A percentile compares a stretch with the other conserved stretches of the same genome.
Conservation (phyloP, 2,797 vertebrate genomes). For the Sebastes umbrosus region DNA sequence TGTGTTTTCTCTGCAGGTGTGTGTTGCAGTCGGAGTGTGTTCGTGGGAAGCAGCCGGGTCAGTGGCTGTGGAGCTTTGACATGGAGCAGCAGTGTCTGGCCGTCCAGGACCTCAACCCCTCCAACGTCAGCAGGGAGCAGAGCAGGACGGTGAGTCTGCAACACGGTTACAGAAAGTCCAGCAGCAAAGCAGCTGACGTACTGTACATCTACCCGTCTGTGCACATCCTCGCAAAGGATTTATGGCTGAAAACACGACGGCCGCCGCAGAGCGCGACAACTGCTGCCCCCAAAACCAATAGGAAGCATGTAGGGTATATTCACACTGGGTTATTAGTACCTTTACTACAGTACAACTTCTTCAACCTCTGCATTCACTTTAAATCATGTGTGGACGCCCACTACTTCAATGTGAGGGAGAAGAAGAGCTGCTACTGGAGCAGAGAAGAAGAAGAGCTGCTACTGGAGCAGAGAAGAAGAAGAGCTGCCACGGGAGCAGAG, state of each 20-base stretch:
- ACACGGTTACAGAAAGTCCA: background rate
- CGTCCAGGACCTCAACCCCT: constrained; percentile 86
- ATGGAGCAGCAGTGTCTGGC: constrained; percentile 87
- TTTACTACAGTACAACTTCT: background rate
- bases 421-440: too few species aligned
- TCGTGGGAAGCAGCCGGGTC: constrained; percentile 82
- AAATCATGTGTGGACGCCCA: background rate
- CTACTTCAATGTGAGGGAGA: background rate
- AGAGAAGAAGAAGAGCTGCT: too few species aligned
- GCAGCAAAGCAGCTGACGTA: background rate
- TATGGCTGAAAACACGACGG: background rate
- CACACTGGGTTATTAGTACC: background rate
- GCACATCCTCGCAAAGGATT: background rate
- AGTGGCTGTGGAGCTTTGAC: constrained; percentile 97
- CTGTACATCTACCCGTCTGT: background rate
- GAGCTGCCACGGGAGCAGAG: too few species aligned
- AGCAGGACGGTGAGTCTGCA: constrained; percentile 84
- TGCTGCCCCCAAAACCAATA: background rate
- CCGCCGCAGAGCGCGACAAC: too few species aligned
- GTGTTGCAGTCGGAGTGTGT: constrained; percentile 86
- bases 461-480: too few species aligned
- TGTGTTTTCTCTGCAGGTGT: constrained; percentile 81
- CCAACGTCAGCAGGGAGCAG: constrained; percentile 93
- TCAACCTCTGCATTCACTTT: background rate
- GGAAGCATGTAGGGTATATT: background rate